Conservation (phyloP, 2,888 invertebrate species). For the Tachina lurida region DNA sequence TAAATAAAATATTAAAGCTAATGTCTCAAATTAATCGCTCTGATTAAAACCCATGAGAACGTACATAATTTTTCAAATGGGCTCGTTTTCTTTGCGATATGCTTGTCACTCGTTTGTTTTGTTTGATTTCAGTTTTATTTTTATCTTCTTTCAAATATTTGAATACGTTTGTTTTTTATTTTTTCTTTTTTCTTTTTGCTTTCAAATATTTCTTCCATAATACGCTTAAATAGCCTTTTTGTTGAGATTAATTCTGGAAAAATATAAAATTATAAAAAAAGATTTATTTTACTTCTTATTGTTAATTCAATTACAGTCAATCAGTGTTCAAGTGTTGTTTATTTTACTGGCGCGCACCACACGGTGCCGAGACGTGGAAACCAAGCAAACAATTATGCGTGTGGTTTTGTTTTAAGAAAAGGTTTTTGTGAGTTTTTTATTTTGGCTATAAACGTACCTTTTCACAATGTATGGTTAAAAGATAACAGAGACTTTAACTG, state of each 20-base stretch:
- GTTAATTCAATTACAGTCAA: constrained; percentile 75
- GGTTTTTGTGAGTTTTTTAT: no score
- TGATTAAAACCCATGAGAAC: no score
- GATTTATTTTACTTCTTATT: constrained; percentile 68
- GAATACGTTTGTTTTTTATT: background rate
- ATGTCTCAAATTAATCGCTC: no score
- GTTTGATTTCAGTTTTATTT: background rate
- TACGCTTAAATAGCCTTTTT: constrained; percentile 42
- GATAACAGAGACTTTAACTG: no score
- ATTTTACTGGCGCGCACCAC: constrained; percentile 14
- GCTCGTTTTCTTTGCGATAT: no score
- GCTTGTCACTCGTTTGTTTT: background rate
- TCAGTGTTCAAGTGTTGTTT: constrained; percentile 72
- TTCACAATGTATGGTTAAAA: no score
- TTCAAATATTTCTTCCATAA: constrained; percentile 22
- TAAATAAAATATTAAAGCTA: no score
- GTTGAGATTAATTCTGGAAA: constrained; percentile 34
- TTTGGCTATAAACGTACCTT: no score
- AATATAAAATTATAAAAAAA: constrained; percentile 34
- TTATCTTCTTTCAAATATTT: background rate
- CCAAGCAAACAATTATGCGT: constrained; percentile 8
- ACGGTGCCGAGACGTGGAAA: background rate
- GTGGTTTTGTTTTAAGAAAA: background rate
- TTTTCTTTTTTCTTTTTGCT: background rate
- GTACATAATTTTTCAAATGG: background rate